These are phyloP conservation scores for Drosophila takahashii DNA, from an alignment of 1,140 invertebrate species.

Conservation along the genomic window DNA sequence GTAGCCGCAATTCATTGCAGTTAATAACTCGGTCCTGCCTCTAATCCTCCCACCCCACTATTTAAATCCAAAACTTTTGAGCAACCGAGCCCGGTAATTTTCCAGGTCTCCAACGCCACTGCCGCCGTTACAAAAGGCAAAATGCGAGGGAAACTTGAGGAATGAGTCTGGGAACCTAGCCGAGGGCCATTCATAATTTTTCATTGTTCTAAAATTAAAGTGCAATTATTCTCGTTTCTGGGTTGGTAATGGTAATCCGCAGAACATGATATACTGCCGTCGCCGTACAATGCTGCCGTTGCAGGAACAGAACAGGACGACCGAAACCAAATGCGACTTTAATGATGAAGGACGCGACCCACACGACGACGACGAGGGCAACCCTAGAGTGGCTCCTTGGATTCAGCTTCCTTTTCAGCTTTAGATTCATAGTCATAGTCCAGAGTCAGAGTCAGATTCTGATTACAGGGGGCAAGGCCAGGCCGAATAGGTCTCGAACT, in stretches of 20 bases:
- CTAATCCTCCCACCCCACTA: slow-evolving; percentile 3
- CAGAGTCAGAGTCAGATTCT: slow-evolving; percentile 7
- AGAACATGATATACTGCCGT: slow-evolving; percentile 68
- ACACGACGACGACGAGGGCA: slow-evolving; percentile 37
- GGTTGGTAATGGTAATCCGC: slow-evolving; percentile 51
- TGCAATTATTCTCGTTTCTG: slow-evolving; percentile 71
- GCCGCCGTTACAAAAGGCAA: not conserved
- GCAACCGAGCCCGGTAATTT: slow-evolving; percentile 13
- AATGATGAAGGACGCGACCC: slow-evolving; percentile 69
- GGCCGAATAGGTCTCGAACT: slow-evolving; percentile 23
- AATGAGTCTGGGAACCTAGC: slow-evolving; percentile 37
- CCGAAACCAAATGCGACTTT: slow-evolving; percentile 58
- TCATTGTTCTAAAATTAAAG: slow-evolving; percentile 73
- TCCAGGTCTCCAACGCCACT: slow-evolving; percentile 16
- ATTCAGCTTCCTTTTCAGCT: not conserved
- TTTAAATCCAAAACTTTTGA: slow-evolving; percentile 27
- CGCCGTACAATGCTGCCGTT: slow-evolving; percentile 14
- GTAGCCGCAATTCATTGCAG: slow-evolving; percentile 35
- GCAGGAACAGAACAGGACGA: too few species aligned
- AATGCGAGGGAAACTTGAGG: slow-evolving; percentile 2
- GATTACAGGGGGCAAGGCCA: slow-evolving; percentile 21
- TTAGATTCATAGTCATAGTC: not conserved
- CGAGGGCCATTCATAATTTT: slow-evolving; percentile 69
- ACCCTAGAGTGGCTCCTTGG: slow-evolving; percentile 40
- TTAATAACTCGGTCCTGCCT: slow-evolving; percentile 33